phyloP scores from a whole-genome alignment of 2,888 invertebrate genomes.

The Orthosia gracilis region DNA sequence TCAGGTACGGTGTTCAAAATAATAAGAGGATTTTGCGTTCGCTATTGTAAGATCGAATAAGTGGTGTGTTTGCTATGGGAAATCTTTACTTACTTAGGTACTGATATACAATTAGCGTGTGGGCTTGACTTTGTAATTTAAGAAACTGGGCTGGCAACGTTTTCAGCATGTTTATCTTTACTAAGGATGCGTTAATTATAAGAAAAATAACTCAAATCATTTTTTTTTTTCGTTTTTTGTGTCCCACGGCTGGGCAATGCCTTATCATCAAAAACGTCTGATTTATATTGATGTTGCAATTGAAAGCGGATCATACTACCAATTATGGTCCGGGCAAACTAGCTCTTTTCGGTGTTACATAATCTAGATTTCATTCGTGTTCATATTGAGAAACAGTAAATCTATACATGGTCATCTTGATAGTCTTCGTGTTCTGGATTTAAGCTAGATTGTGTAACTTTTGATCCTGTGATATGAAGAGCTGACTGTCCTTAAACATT shows the following conservation, averaged over 20 bases:
- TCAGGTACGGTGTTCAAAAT: slow-evolving; percentile 37
- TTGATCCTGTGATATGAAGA: slow-evolving; percentile 22
- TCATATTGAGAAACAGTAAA: not conserved
- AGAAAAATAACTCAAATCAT: too few relatives aligned
- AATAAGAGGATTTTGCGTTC: slow-evolving; percentile 4
- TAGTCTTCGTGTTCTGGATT: not conserved
- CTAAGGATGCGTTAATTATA: not conserved
- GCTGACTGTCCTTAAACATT: not conserved
- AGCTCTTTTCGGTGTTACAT: too few relatives aligned
- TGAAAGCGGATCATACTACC: not conserved
- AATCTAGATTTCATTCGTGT: not conserved
- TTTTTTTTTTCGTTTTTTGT: too few relatives aligned
- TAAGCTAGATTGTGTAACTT: slow-evolving; percentile 4
- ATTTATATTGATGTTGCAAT: too few relatives aligned
- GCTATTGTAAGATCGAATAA: not conserved
- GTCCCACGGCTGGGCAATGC: too few relatives aligned
- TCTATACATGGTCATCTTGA: slow-evolving; percentile 7
- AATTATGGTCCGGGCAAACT: not conserved
- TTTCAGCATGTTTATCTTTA: not conserved
- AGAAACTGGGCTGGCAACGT: not conserved
- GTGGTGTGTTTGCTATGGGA: not conserved
- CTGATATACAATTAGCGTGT: not conserved
- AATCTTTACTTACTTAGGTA: not conserved
- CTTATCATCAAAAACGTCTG: not conserved
- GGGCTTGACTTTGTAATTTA: not conserved